phyloP scores from a whole-genome alignment of 92 coral and sea anemone genomes.

The Paramuricea clavata region DNA sequence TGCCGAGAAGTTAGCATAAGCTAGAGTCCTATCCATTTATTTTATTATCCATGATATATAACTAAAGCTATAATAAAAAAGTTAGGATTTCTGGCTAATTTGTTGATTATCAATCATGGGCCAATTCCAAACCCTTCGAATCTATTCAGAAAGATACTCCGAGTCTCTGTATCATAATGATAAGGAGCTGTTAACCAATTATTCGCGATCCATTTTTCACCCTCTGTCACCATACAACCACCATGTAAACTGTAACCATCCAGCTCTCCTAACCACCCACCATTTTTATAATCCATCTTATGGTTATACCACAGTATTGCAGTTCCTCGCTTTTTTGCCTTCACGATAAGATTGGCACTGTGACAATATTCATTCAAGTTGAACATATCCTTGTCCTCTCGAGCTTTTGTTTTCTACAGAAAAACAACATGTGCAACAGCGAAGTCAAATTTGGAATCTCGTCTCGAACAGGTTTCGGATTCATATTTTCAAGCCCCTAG shows the following conservation, averaged over 20 bases:
- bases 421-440: neutral
- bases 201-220: constrained; percentile 96
- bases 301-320: constrained; percentile 98
- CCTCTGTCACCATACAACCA: constrained; percentile 91
- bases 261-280: constrained; percentile 83
- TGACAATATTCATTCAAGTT: constrained; percentile 84
- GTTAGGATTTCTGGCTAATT: too few species aligned
- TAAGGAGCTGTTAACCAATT: constrained; percentile 95
- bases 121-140: constrained; percentile 4
- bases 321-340: constrained; percentile 84
- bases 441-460: too few species aligned
- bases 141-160: constrained; percentile 54
- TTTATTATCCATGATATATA: too few species aligned
- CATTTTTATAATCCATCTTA: constrained; percentile 75
- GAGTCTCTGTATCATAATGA: neutral
- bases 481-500: too few species aligned
- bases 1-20: too few species aligned
- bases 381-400: constrained; percentile 67
- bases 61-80: too few species aligned
- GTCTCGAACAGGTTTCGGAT: too few species aligned
- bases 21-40: too few species aligned
- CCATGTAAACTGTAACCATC: constrained; percentile 91
- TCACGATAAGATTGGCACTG: constrained; percentile 76
- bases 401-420: constrained; percentile 55
- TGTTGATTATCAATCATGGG: neutral